phyloP scores from a whole-genome alignment of 2,797 vertebrate genomes.

The Neopelma chrysocephalum region DNA sequence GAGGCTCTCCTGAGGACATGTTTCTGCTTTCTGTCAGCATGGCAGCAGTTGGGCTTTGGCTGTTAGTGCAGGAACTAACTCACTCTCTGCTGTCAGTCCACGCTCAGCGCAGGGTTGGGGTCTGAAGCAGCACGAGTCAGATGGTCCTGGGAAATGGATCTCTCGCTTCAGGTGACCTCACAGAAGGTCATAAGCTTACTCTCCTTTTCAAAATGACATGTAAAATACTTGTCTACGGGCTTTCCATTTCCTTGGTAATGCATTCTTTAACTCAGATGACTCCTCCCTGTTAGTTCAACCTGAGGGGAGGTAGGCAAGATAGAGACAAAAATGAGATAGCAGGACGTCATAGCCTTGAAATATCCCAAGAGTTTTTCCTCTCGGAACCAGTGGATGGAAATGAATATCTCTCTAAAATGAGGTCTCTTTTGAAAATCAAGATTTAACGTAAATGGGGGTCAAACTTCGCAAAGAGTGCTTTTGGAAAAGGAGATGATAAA shows the following conservation, averaged over 20 bases:
- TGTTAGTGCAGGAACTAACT: neutral
- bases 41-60: neutral
- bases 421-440: neutral
- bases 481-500: neutral
- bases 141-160: neutral
- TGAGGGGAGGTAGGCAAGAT: neutral
- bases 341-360: neutral
- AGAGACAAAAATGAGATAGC: neutral
- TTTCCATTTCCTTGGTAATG: neutral
- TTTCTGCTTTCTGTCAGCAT: neutral
- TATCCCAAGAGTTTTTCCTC: neutral
- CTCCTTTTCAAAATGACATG: neutral
- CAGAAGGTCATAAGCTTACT: neutral
- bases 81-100: neutral
- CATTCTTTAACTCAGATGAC: neutral
- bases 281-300: neutral
- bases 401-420: neutral
- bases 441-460: neutral
- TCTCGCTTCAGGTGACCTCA: neutral
- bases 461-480: neutral
- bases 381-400: neutral
- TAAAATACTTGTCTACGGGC: neutral
- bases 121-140: neutral
- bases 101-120: accelerated
- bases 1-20: neutral